phyloP scores from a whole-genome alignment of 2,797 vertebrate species.

The Enteromius fasciolatus region DNA sequence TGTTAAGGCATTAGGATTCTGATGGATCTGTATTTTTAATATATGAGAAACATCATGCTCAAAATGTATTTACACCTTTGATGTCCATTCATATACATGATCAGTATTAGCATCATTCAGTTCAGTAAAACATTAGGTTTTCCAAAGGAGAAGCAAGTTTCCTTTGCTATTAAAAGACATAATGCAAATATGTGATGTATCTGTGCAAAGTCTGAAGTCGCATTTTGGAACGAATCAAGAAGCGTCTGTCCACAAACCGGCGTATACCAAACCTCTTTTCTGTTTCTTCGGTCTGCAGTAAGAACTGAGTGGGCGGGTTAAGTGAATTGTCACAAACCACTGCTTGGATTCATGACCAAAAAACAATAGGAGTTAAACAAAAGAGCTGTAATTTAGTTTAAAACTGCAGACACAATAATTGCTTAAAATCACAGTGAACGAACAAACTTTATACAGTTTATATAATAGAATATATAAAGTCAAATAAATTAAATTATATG shows the following conservation, averaged over 20 bases:
- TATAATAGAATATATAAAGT: not conserved
- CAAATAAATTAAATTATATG: not conserved
- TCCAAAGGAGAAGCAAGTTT: not conserved
- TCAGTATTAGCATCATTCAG: not conserved
- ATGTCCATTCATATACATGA: not conserved
- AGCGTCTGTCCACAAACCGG: not conserved
- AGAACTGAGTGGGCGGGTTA: not conserved
- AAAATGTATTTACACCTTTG: not conserved
- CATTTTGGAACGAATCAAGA: not conserved
- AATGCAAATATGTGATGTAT: not conserved
- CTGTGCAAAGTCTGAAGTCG: not conserved
- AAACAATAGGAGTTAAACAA: not conserved
- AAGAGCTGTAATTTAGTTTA: slow-evolving; percentile 22
- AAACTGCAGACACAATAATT: not conserved
- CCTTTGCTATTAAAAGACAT: not conserved
- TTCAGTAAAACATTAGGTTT: not conserved
- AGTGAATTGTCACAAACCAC: not conserved
- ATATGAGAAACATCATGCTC: not conserved
- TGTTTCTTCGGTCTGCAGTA: not conserved
- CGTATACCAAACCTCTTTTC: not conserved
- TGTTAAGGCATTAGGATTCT: not conserved
- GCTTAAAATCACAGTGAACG: not conserved
- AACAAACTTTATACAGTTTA: not conserved
- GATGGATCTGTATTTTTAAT: not conserved
- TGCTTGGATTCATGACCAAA: not conserved